Conservation (phyloP, 2,888 invertebrate species). For the Nomada fucata region DNA sequence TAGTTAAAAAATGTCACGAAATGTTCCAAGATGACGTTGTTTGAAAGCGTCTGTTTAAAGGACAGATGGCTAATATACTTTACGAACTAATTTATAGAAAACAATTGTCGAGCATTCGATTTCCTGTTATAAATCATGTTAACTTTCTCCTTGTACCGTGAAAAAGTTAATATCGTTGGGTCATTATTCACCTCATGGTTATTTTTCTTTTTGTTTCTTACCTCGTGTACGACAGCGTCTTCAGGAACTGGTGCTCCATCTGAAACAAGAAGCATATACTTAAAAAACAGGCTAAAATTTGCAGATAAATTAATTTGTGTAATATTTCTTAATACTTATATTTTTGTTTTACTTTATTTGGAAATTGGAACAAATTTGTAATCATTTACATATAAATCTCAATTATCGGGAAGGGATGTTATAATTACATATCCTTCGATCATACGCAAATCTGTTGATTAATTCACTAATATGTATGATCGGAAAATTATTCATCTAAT, state of each 20-base stretch:
- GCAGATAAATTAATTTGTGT: not conserved
- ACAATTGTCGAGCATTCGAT: conserved; percentile 10
- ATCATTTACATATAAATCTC: not conserved
- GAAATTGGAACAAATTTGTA: not conserved
- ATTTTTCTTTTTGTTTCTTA: conserved; percentile 58
- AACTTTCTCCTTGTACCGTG: conserved; percentile 24
- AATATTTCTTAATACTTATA: not conserved
- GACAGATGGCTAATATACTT: not conserved
- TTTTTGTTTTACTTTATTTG: not conserved
- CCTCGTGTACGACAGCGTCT: conserved; percentile 75
- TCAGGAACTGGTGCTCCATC: conserved; percentile 78
- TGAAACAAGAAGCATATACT: conserved; percentile 71
- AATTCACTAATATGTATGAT: conserved; percentile 26
- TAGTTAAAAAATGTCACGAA: not conserved
- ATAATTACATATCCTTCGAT: conserved; percentile 6
- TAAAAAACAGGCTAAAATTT: not conserved
- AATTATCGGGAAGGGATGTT: not conserved
- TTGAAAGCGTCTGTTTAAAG: not conserved
- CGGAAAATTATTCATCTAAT: conserved; percentile 39
- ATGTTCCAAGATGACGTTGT: not conserved
- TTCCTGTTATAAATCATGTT: conserved; percentile 34
- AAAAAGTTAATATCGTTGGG: conserved; percentile 19
- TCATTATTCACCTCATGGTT: conserved; percentile 18
- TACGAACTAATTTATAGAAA: conserved; percentile 8
- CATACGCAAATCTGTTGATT: conserved; percentile 19